Evolutionary conservation across 2,888 invertebrate genomes (phyloP).

Genomic region (Falcaria lacertinaria): DNA sequence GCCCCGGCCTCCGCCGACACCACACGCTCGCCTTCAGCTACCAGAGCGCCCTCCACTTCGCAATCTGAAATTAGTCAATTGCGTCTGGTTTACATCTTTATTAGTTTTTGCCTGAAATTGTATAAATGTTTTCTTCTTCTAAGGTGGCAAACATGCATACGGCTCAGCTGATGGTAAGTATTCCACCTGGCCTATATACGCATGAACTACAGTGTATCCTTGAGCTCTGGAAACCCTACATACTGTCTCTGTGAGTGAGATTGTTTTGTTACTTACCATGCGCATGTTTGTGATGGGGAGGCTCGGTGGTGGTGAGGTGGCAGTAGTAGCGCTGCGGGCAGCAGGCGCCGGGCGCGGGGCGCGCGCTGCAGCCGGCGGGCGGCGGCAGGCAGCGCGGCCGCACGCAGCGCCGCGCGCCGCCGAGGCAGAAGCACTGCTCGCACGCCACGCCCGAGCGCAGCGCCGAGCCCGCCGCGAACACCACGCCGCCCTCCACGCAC

Average conservation of each 20-base stretch:
- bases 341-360: slow-evolving; percentile 83
- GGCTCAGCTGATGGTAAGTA: no score
- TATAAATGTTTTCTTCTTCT: no score
- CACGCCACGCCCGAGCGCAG: slow-evolving; percentile 89
- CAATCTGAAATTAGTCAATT: slow-evolving; percentile 76
- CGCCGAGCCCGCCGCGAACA: slow-evolving; percentile 90
- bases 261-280: no score
- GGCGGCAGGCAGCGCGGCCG: slow-evolving; percentile 89
- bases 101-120: no score
- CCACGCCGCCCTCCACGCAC: slow-evolving; percentile 84
- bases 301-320: slow-evolving; percentile 30
- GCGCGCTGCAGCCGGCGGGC: slow-evolving; percentile 84
- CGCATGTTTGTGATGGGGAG: slow-evolving; percentile 29
- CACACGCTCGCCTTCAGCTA: slow-evolving; percentile 87
- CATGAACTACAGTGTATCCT: no score
- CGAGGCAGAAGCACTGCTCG: slow-evolving; percentile 92
- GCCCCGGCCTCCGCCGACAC: slow-evolving; percentile 67
- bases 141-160: no score
- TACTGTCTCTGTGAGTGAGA: no score
- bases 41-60: slow-evolving; percentile 77
- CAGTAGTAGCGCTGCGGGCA: slow-evolving; percentile 91
- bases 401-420: slow-evolving; percentile 86
- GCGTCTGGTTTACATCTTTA: no score
- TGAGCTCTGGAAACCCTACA: no score
- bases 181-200: no score